Percentiles rank a stretch among this genome's conserved stretches.
phyloP scores from a whole-genome alignment of 2,113 vertebrate genomes.

The Vulpes ferrilata region DNA sequence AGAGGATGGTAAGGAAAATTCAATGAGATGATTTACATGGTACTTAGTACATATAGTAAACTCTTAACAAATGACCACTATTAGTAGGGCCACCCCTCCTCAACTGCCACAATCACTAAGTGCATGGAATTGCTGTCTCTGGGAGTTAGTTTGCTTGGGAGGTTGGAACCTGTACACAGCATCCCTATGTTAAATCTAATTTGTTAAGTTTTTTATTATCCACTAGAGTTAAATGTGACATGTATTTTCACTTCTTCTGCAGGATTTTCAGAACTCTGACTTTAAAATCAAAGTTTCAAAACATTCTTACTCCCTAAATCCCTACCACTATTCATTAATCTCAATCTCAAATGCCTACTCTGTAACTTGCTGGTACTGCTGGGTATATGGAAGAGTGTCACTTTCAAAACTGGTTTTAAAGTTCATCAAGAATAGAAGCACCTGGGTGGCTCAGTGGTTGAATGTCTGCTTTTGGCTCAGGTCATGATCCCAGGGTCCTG shows the following conservation, averaged over 20 bases:
- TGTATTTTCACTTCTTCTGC: slow-evolving; percentile 1
- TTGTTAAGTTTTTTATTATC: neutral
- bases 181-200: neutral
- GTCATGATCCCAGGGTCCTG: too few relatives aligned
- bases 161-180: neutral
- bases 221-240: neutral
- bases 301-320: neutral
- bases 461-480: too few relatives aligned
- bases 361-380: neutral
- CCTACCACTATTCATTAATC: neutral
- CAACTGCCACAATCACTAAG: neutral
- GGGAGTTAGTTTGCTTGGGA: neutral
- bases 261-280: neutral
- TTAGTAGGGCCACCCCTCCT: neutral
- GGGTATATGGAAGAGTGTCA: neutral
- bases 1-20: neutral
- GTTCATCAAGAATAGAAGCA: neutral
- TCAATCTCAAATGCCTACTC: neutral
- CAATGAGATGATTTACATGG: neutral
- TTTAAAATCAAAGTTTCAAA: neutral
- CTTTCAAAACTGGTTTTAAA: neutral
- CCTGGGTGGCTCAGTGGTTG: too few relatives aligned
- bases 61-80: neutral
- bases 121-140: neutral
- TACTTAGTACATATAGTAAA: neutral